Evolutionary conservation across 2,113 vertebrate genomes (phyloP), one percentile per base, ranked within the genome.

Genomic region (Burhinus bistriatus): DNA sequence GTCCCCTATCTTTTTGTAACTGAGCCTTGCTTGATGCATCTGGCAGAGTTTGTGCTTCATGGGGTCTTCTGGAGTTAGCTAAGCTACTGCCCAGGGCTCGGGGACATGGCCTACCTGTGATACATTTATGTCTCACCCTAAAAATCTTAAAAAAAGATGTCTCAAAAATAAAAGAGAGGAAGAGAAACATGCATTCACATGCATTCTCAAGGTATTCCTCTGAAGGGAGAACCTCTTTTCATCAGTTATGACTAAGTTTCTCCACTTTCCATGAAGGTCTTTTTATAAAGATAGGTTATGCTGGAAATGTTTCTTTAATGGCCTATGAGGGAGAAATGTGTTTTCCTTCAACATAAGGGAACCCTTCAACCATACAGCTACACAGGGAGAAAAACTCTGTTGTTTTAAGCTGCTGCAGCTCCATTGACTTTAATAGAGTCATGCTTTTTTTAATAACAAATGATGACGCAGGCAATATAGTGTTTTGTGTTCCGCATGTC

Each of bases 391-490:
- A 87, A 87, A 79, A 30, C 51, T 47, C 72, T 55, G 26, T 42
- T 90, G 51, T 82, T 96, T 57, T 80, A 80, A 85, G 72, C 30
- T 71, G 52, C 52, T 85, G 49, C 32, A 85, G 47, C 58, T 91
- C 40, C 90, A 69, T 9, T 92, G 64, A 84, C 47, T 93, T 95
- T 90, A 92, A 71, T 23, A 87, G 73, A 88, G 12, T 15, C 51
- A n/a, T 45, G 36, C 10, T 70, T 69, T 73, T 93, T 75, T 61
- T 47, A 83, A 81, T 75, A 93, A 68, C 62, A 92, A 45, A 8
- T 2, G 7, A 61, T 30, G 61, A 87, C 1, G 3, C 65, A 76
- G 49, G 44, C 38, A 89, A 52, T 69, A 14, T 5, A 78, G 47
- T 68, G 19, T 59, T 82, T 72, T 89, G 36, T 76, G 57, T 84